Evolutionary conservation across 2,113 vertebrate species (phyloP).

Genomic region (Brachypodius melanocephalos): DNA sequence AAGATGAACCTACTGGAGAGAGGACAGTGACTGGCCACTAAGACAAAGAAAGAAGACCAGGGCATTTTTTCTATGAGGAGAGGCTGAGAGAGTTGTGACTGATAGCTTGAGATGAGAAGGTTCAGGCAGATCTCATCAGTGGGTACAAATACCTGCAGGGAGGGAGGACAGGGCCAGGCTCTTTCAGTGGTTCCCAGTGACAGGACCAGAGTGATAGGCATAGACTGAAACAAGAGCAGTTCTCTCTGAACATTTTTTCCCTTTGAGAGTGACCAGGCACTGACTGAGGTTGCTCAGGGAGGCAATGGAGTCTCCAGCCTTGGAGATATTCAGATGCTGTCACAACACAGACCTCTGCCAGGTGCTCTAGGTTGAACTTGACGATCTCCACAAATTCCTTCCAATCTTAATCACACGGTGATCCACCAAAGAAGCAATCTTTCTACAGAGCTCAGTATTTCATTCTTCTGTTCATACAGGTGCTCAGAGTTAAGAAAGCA

Average conservation of each 20-base stretch:
- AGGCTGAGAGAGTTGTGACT: background rate
- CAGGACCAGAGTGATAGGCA: background rate
- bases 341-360: background rate
- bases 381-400: background rate
- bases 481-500: background rate
- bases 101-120: background rate
- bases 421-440: background rate
- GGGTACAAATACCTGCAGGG: background rate
- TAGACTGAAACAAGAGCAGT: background rate
- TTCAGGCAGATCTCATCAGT: background rate
- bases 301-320: background rate
- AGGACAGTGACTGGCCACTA: background rate
- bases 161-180: accelerated
- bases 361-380: background rate
- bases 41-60: background rate
- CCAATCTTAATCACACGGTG: background rate
- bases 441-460: background rate
- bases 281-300: background rate
- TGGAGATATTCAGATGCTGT: background rate
- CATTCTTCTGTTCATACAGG: background rate
- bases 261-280: background rate
- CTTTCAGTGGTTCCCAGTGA: background rate
- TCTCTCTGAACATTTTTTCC: background rate
- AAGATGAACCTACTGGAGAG: background rate
- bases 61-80: background rate